Conservation (phyloP, 2,797 vertebrate species). For the Acipenser ruthenus region DNA sequence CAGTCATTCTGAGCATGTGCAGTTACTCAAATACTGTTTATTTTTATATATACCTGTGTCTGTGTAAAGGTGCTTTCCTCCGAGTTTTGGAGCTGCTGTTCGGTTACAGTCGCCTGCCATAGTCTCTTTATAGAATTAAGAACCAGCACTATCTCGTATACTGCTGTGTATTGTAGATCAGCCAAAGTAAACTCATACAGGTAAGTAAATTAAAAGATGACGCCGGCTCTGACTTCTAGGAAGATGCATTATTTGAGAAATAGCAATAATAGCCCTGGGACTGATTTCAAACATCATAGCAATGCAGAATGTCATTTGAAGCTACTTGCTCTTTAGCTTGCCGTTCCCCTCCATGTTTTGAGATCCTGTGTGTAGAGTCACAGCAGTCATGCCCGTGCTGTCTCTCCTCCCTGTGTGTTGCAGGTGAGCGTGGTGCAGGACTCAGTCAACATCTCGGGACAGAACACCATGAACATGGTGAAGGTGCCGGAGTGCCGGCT, state of each 20-base stretch:
- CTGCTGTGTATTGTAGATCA: no score
- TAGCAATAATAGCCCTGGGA: conserved; percentile 5
- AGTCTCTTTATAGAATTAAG: no score
- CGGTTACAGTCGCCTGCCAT: no score
- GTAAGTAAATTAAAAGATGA: neutral
- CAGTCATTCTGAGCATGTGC: no score
- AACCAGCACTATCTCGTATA: no score
- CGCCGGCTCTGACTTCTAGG: conserved; percentile 21
- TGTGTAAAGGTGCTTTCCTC: no score
- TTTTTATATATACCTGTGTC: no score
- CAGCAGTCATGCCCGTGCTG: no score
- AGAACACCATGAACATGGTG: conserved; percentile 99
- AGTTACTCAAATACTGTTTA: no score
- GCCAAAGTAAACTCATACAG: no score
- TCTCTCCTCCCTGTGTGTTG: neutral
- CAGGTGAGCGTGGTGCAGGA: conserved; percentile 97
- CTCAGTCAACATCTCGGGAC: conserved; percentile 95
- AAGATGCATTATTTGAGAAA: neutral
- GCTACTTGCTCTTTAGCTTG: conserved; percentile 8
- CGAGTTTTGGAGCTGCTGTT: no score
- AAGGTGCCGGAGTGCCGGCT: conserved; percentile 94
- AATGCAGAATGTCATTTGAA: conserved; percentile 6
- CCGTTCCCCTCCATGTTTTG: neutral
- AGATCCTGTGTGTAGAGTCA: conserved; percentile 5
- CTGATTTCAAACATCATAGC: conserved; percentile 2